phyloP scores from a whole-genome alignment of 2,797 vertebrate genomes.

The Muraenolepis orangiensis region DNA sequence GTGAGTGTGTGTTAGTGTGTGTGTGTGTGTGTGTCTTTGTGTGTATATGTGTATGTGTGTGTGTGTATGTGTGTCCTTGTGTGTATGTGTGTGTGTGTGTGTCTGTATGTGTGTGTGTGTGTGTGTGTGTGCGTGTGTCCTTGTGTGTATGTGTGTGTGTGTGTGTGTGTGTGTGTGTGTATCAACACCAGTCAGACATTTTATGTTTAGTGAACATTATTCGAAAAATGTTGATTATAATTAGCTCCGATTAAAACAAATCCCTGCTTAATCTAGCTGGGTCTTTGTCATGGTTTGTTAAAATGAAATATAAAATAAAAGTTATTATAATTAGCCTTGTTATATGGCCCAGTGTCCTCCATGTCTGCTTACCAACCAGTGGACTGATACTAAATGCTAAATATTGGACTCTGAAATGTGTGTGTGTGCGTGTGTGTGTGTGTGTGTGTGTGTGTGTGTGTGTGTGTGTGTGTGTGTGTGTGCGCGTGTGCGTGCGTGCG shows the following conservation, averaged over 20 bases:
- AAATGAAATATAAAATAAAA: not conserved
- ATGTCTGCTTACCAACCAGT: not conserved
- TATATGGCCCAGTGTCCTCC: not conserved
- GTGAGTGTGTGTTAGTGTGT: not conserved
- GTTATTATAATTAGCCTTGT: not conserved
- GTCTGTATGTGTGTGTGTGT: slow-evolving; percentile 7
- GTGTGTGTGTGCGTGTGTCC: not conserved
- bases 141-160: not conserved
- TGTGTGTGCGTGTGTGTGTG: not conserved
- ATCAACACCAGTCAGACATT: not conserved
- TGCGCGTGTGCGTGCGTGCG: no score
- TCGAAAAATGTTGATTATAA: not conserved
- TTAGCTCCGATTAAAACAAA: not conserved
- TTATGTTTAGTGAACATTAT: not conserved
- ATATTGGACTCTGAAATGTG: not conserved
- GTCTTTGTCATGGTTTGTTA: not conserved
- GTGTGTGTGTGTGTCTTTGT: slow-evolving; percentile 1
- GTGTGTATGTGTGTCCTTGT: not conserved
- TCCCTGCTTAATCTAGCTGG: not conserved
- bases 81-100: no score
- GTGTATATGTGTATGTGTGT: not conserved
- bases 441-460: not conserved
- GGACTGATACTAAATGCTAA: not conserved
- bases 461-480: not conserved
- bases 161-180: not conserved